Evolutionary conservation across 2,113 vertebrate species (phyloP), one percentile per base, ranked within the genome.

Genomic region (Myiozetetes cayanensis): DNA sequence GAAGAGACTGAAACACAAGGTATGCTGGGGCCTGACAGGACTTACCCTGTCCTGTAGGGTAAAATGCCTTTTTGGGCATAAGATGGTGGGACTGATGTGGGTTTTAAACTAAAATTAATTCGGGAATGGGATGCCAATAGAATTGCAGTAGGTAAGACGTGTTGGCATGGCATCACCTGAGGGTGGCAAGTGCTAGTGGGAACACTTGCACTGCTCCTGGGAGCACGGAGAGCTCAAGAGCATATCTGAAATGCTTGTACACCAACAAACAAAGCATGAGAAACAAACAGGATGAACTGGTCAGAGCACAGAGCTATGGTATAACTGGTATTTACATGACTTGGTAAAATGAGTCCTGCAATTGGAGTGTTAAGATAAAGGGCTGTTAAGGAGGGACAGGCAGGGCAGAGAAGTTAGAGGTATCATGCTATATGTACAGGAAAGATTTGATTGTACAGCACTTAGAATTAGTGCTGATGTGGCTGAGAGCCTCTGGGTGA

Each of bases 21-120:
- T 59, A 10, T 44, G 25, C n/a, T 84, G 67, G 5, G 30, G 15
- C 30, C 25, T 72, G 77, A 61, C 4, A 4, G 33, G 52, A 73
- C 35, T 47, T 39, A 46, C 11, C 11, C 43, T 68, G 8, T 46
- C 43, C 33, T 30, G 4, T 68, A 58, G 33, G 25, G 25, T 7
- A 50, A 83, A 83, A 68, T 8, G 7, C 7, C 33, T 33, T 58
- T 52, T 37, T 37, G 43, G 16, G 9, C 0, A 0, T 50, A 65
- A 49, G 24, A 3, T 61, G 24, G 20, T 2, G 3, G 28, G 28
- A 67, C 44, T 24, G 61, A 73, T 12, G 2, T 12, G 12, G 23
- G 8, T 3, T 66, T 66, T 66, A 49, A 59, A 65, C 10, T 31
- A 21, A 35, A 50, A 50, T 20, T 14, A 33, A 55, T 15, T 9